Percentiles rank a stretch among this genome's conserved stretches.
phyloP scores from a whole-genome alignment of 92 coral and sea anemone genomes.

The Zoanthus sociatus region DNA sequence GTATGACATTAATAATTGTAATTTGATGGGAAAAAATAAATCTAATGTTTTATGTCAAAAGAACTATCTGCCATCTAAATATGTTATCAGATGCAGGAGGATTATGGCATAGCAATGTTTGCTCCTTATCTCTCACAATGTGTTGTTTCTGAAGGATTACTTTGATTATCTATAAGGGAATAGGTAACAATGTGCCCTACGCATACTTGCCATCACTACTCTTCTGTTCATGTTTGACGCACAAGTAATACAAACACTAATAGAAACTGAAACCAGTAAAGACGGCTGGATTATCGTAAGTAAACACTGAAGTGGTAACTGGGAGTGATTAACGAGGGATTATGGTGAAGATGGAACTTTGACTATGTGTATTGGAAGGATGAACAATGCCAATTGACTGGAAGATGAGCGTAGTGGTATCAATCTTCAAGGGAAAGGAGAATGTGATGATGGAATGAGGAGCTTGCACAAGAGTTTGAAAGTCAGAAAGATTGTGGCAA shows the following conservation, averaged over 20 bases:
- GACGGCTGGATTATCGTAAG: neutral
- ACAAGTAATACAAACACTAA: neutral
- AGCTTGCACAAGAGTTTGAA: too few relatives aligned
- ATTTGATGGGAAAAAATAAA: too few relatives aligned
- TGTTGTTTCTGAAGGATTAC: neutral
- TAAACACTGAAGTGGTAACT: neutral
- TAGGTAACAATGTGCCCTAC: neutral
- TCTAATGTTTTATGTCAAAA: too few relatives aligned
- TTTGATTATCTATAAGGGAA: neutral
- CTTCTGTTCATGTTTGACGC: neutral
- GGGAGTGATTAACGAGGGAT: neutral
- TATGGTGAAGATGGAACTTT: too few relatives aligned
- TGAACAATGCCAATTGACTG: neutral
- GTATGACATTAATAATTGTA: neutral
- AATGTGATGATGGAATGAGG: too few relatives aligned
- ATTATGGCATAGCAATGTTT: neutral
- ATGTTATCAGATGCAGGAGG: neutral
- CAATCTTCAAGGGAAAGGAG: too few relatives aligned
- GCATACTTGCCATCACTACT: neutral
- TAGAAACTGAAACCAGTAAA: neutral
- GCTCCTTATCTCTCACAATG: neutral
- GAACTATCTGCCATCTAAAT: too few relatives aligned
- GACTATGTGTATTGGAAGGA: neutral
- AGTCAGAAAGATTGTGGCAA: too few relatives aligned
- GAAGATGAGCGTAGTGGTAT: too few relatives aligned